Percentiles rank a stretch among this genome's conserved stretches.
Conservation (phyloP, 2,797 vertebrate genomes). For the Poecilia wingei region DNA sequence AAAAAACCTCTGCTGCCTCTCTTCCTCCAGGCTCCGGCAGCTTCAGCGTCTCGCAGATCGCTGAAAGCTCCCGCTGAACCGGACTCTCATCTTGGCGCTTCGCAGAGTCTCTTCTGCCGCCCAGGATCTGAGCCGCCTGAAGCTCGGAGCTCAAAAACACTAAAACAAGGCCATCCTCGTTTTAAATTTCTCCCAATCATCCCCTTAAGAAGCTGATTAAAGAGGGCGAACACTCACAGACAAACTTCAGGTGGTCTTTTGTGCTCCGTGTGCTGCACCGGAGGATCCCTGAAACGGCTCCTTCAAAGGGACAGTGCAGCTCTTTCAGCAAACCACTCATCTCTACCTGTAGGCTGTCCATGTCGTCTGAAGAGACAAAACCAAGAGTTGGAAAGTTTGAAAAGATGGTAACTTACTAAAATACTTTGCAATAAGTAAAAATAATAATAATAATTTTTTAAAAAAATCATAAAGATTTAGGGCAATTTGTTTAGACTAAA, state of each 20-base stretch:
- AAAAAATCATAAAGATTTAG: too few species aligned
- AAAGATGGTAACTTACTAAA: neutral
- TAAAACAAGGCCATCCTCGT: constrained; percentile 45
- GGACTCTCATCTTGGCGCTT: constrained; percentile 65
- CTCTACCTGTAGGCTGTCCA: constrained; percentile 87
- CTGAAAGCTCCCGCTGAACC: constrained; percentile 80
- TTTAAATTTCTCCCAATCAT: neutral
- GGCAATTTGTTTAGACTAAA: neutral
- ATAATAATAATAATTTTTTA: neutral
- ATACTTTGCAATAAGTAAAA: neutral
- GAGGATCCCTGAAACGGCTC: constrained; percentile 84
- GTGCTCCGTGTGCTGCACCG: constrained; percentile 79
- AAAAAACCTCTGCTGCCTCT: constrained; percentile 77
- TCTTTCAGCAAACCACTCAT: constrained; percentile 91
- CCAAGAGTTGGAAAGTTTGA: neutral
- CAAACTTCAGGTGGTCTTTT: constrained; percentile 86
- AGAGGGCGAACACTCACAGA: constrained; percentile 80
- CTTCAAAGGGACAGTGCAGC: constrained; percentile 86
- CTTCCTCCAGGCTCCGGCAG: constrained; percentile 75
- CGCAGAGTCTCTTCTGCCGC: constrained; percentile 70
- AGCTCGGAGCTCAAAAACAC: constrained; percentile 97
- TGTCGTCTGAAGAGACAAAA: constrained; percentile 76
- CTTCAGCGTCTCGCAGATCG: constrained; percentile 83
- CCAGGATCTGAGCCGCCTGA: constrained; percentile 88
- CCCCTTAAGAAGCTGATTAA: neutral